phyloP scores from a whole-genome alignment of 2,113 vertebrate genomes.

The Tursiops truncatus region DNA sequence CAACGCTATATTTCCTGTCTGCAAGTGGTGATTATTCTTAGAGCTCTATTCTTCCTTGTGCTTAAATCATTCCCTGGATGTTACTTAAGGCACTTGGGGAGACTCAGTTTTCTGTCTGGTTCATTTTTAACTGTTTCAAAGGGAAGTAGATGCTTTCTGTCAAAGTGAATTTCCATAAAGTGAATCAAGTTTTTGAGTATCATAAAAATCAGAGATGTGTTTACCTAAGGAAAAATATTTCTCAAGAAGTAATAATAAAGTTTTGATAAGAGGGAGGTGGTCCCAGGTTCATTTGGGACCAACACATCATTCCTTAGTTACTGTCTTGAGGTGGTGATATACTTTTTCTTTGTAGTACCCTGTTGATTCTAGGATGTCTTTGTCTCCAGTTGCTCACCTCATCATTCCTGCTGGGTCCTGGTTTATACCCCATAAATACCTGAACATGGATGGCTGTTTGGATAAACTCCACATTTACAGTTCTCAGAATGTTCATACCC shows the following conservation, averaged over 20 bases:
- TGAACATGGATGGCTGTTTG: not conserved
- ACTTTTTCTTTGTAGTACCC: not conserved
- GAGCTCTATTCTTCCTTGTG: not conserved
- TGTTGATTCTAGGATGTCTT: not conserved
- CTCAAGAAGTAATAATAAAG: not conserved
- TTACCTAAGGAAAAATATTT: not conserved
- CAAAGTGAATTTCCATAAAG: constrained; percentile 14
- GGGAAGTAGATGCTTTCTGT: constrained; percentile 7
- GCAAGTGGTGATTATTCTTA: not conserved
- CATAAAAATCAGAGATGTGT: not conserved
- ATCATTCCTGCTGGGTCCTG: not conserved
- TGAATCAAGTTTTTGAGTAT: constrained; percentile 5
- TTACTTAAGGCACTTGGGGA: not conserved
- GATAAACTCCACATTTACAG: not conserved
- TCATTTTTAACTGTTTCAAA: not conserved
- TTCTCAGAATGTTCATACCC: not conserved
- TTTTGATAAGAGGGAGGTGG: not conserved
- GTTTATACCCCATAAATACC: not conserved
- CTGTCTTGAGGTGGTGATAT: not conserved
- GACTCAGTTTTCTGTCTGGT: not conserved
- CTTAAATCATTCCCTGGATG: not conserved
- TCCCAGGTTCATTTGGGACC: not conserved
- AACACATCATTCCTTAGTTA: not conserved
- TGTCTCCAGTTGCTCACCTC: not conserved
- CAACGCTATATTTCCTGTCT: not conserved